Percentiles rank a stretch among this genome's conserved stretches.
phyloP scores from a whole-genome alignment of 2,113 vertebrate genomes.

The Falco punctatus region DNA sequence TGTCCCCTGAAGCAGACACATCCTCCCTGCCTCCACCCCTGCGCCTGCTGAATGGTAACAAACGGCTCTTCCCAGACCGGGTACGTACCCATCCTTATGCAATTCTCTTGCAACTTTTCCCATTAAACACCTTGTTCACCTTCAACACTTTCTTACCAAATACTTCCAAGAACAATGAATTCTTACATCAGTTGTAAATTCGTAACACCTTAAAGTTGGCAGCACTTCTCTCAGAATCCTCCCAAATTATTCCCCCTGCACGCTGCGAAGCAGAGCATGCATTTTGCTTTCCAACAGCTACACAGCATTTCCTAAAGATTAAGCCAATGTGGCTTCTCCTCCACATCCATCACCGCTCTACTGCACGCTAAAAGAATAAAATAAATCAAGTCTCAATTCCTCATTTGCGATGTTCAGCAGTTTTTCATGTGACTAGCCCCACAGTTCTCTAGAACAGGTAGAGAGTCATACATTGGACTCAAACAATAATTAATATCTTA shows the following conservation, averaged over 20 bases:
- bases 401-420: neutral
- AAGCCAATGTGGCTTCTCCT: neutral
- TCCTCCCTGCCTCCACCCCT: neutral
- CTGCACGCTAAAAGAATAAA: no score
- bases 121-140: neutral
- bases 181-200: neutral
- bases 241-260: neutral
- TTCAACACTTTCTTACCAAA: neutral
- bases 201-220: accelerated
- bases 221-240: neutral
- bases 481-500: neutral
- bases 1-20: accelerated
- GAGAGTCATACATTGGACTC: accelerated
- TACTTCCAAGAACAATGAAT: neutral
- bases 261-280: neutral
- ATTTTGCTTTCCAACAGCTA: neutral
- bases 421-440: neutral
- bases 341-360: neutral
- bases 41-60: no score
- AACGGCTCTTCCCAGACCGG: neutral
- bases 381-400: neutral
- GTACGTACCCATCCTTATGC: accelerated
- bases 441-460: neutral
- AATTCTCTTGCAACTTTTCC: neutral
- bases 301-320: neutral